Evolutionary conservation across 1,140 invertebrate genomes (phyloP), one percentile per base, ranked within the genome.

Genomic region (Calephelis virginiensis): DNA sequence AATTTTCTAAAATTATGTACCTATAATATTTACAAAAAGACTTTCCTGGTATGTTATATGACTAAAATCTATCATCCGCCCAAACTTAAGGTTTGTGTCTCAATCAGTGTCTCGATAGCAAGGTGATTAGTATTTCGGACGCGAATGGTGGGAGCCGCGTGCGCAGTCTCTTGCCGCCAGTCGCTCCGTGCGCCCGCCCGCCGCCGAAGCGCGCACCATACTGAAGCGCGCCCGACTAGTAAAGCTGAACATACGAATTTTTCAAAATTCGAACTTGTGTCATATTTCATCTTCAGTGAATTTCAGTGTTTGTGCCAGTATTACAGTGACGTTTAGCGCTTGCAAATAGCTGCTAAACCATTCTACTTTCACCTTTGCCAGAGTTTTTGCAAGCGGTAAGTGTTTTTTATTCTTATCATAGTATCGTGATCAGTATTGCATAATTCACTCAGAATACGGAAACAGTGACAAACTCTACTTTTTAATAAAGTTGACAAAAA

Each of bases 111-210:
- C 75, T 79, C 83, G 81, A 83, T 83, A 85, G 83, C 86, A 89
- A 89, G 83, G 86, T 87, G 85, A 89, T 89, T 87, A 87, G 80
- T 83, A 83, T 87, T 89, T 89, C 83, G 85, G 86, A 75, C 77
- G 79, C 67, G 74, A 66, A 78, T 80, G 80, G 78, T 85, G 82
- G 84, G 78, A 85, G 86, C 73, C 62, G 77, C 80, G 81, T 63
- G 68, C 85, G 86, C 82, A 85, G 86, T 86, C 83, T 83, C 83
- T 87, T 76, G 78, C 85, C 83, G 85, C 80, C 77, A 79, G 80
- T 77, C 83, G 80, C 70, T 77, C 65, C 69, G 62, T 68, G 86
- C 82, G 85, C 80, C 79, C 77, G 76, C 72, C 74, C 78, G 78
- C 71, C 77, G 80, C 70, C 62, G 66, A 56, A 63, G 81, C 82